Base-by-base conservation (phyloP, 1,140 invertebrate species). In the Sipha flava region DNA sequence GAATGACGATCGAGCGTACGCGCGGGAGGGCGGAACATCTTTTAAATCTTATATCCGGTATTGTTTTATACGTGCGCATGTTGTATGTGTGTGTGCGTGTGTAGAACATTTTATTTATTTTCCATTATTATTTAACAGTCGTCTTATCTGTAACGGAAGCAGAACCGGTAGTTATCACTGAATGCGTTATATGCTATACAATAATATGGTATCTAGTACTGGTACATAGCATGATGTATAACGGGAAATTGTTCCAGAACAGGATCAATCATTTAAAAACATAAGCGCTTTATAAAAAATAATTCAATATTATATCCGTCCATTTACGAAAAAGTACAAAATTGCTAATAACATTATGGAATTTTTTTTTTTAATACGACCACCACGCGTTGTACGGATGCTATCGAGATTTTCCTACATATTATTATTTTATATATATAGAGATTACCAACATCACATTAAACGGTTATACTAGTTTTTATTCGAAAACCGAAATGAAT, bases 111-210 rank as follows among this genome's bases (percentile, higher is more conserved):
- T 66, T 14, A 23, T 43, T 21, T 66, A 23, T 54, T 73, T 29
- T n/a, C 37, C 70, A 37, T 31, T 45, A 37, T 52, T 34, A 31
- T 52, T 34, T 31, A 7, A 2, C 26, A 34, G 73, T 59, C 52
- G 52, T 34, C 34, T 77, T 59, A 77, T 77, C 73, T 40, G 52
- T 77, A 77, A 77, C 73, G 73, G 73, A 77, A 77, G 45, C 34
- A 57, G 6, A 77, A 77, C 73, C 73, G 73, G 73, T 77, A 77
- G 73, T 77, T 59, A 59, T 77, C 73, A 40, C 34, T 14, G 23
- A 3, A 59, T 40, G 72, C 14, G 16, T 5, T 4, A 4, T 16
- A 3, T 10, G 7, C 45, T 18, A 12, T 12, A 29, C 45, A 45
- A 68, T 14, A 49, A 66, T 40, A 66, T 31, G 31, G 37, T 72